These are phyloP conservation scores for Mustelus asterias DNA, from an alignment of 2,113 vertebrate species.

Conservation along the genomic window DNA sequence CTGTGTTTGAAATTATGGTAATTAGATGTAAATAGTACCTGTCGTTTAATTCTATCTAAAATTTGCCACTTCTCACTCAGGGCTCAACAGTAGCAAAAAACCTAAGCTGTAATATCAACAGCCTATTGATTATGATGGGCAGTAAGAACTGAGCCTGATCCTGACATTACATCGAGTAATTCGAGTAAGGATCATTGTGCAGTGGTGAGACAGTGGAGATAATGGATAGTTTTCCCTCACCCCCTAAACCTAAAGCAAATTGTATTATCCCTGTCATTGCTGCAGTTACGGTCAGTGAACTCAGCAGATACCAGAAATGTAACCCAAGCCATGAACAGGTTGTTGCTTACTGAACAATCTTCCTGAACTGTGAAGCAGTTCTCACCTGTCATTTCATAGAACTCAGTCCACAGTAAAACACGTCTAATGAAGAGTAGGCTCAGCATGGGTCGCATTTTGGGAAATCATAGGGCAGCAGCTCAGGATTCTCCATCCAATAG, in stretches of 20 bases:
- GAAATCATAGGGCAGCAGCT: neutral
- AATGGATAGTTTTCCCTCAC: neutral
- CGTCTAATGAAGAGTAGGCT: neutral
- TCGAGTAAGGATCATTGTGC: neutral
- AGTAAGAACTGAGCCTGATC: neutral
- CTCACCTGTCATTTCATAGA: neutral
- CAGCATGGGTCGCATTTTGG: neutral
- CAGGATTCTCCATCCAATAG: neutral
- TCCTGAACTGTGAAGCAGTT: neutral
- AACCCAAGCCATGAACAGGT: neutral
- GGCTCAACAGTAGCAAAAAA: neutral
- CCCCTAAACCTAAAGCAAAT: neutral
- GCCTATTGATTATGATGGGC: neutral
- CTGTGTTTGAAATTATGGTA: neutral
- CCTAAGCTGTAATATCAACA: neutral
- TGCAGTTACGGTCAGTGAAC: neutral
- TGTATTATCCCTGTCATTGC: neutral
- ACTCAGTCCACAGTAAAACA: neutral
- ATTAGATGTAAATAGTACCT: neutral
- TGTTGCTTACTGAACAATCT: neutral
- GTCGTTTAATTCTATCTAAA: neutral
- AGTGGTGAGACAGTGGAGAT: neutral
- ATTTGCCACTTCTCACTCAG: neutral
- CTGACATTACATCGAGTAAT: neutral
- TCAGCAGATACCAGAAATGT: neutral